A percentile compares a stretch with the other conserved stretches of the same genome.
Evolutionary conservation across 2,888 invertebrate species (phyloP).

Genomic region (Tipula confusa): DNA sequence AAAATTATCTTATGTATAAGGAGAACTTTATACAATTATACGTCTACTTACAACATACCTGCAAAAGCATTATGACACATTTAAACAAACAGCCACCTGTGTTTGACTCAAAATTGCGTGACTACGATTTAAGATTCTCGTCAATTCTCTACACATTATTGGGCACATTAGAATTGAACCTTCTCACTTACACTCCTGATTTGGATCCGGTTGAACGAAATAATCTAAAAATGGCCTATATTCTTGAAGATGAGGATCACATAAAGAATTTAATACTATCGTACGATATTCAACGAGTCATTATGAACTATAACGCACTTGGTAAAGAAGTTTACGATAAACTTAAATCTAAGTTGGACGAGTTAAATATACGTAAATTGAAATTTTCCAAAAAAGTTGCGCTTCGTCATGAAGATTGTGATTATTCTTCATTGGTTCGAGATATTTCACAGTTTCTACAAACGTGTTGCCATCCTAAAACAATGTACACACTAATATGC

Average conservation of each 20-base stretch:
- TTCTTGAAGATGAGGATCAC: constrained; percentile 62
- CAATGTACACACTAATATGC: constrained; percentile 40
- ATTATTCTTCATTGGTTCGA: constrained; percentile 44
- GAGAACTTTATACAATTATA: background rate
- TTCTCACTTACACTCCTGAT: constrained; percentile 60
- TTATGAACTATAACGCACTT: constrained; percentile 46
- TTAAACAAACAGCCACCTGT: background rate
- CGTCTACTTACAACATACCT: background rate
- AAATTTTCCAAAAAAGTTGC: constrained; percentile 45
- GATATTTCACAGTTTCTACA: constrained; percentile 45
- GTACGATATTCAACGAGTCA: constrained; percentile 51
- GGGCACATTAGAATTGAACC: constrained; percentile 55
- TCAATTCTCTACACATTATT: constrained; percentile 41
- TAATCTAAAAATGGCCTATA: constrained; percentile 64
- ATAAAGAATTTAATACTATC: constrained; percentile 55
- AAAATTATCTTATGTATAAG: background rate
- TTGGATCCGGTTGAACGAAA: constrained; percentile 83
- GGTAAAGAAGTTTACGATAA: constrained; percentile 42
- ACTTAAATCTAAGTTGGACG: constrained; percentile 38
- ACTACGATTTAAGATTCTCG: background rate
- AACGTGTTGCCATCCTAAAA: constrained; percentile 44
- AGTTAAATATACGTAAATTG: constrained; percentile 38
- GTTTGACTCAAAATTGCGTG: background rate
- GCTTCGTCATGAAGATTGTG: constrained; percentile 44
- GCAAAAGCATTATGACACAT: background rate